phyloP scores from a whole-genome alignment of 2,888 invertebrate species.

The Hydriomena furcata region DNA sequence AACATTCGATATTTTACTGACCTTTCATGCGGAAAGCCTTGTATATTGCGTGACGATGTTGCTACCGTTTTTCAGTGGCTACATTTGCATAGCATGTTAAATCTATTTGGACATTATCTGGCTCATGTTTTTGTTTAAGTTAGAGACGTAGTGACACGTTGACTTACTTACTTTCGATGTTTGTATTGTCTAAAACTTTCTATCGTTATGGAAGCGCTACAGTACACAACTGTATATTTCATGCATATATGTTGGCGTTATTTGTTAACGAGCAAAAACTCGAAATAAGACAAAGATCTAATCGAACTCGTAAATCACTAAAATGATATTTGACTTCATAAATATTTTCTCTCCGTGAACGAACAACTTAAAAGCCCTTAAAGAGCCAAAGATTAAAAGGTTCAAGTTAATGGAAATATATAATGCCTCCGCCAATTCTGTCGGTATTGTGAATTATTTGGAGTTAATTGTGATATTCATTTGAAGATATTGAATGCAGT shows the following conservation, averaged over 20 bases:
- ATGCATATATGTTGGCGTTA: too few species aligned
- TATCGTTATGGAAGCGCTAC: background rate
- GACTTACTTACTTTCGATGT: constrained; percentile 1
- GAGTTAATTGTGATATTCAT: constrained; percentile 34
- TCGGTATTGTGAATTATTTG: constrained; percentile 27
- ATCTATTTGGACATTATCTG: constrained; percentile 24
- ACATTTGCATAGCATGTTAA: constrained; percentile 27
- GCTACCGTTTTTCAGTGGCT: constrained; percentile 20
- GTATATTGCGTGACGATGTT: constrained; percentile 28
- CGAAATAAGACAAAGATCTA: too few species aligned
- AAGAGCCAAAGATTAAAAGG: constrained; percentile 27
- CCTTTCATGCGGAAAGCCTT: constrained; percentile 28
- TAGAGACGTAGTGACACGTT: constrained; percentile 9
- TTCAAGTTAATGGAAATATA: constrained; percentile 30
- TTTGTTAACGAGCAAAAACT: too few species aligned
- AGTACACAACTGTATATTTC: too few species aligned
- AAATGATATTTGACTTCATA: constrained; percentile 7
- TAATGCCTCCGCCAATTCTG: constrained; percentile 25
- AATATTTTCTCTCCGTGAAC: constrained; percentile 17
- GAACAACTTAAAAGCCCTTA: constrained; percentile 20
- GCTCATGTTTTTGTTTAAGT: constrained; percentile 12
- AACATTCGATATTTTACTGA: constrained; percentile 44
- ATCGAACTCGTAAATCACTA: too few species aligned
- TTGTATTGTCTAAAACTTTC: background rate
- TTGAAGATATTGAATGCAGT: constrained; percentile 32